These are phyloP conservation scores for Drosophila tanythrix DNA, from an alignment of 2,888 invertebrate species.

Conservation along the genomic window DNA sequence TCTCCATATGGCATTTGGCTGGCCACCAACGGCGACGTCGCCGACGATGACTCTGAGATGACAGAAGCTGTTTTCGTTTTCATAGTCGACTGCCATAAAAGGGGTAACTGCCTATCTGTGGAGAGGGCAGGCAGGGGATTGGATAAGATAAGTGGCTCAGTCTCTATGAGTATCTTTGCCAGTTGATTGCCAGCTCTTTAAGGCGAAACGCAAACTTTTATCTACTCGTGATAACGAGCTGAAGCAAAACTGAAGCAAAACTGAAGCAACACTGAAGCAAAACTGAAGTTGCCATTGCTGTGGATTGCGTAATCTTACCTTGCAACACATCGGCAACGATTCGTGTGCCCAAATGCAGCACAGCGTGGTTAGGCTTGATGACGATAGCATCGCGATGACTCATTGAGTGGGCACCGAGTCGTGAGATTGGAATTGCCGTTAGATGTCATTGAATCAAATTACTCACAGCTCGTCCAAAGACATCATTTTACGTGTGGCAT, in stretches of 20 bases:
- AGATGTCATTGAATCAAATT: conserved; percentile 35
- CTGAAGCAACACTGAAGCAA: conserved; percentile 13
- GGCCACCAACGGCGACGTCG: conserved; percentile 18
- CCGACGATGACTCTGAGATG: conserved; percentile 1
- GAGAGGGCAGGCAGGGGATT: conserved; percentile 15
- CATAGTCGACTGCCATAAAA: conserved; percentile 52
- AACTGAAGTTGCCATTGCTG: conserved; percentile 23
- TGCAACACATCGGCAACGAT: not conserved
- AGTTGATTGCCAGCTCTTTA: conserved; percentile 41
- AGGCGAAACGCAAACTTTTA: conserved; percentile 54
- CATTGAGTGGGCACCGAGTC: conserved; percentile 45
- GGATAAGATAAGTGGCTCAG: conserved; percentile 59
- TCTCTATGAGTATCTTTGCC: conserved; percentile 5
- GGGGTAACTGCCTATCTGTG: conserved; percentile 38
- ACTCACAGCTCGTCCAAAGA: not conserved
- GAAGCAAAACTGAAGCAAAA: not conserved
- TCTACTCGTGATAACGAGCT: conserved; percentile 60
- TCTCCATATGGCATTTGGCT: not conserved
- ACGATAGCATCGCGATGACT: conserved; percentile 41
- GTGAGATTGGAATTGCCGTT: conserved; percentile 57
- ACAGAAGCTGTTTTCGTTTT: conserved; percentile 28
- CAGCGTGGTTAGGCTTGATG: conserved; percentile 24
- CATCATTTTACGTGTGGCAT: conserved; percentile 41
- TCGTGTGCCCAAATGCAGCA: conserved; percentile 10
- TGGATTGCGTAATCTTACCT: conserved; percentile 41